Evolutionary conservation across 2,888 invertebrate genomes (phyloP).

Genomic region (Drosophila paucipuncta): DNA sequence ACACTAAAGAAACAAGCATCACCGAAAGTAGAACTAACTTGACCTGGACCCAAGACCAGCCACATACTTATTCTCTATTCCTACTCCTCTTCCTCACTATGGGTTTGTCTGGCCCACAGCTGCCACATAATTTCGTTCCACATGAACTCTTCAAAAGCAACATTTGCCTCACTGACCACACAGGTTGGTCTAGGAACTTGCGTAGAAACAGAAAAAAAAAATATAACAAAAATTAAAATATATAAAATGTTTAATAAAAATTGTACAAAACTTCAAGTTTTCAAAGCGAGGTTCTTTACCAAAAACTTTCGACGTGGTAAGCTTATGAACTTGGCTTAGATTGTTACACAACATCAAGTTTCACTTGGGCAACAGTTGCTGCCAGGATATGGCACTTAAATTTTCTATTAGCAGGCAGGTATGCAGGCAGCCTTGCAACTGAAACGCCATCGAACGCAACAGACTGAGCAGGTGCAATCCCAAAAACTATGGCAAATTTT

Average conservation of each 20-base stretch:
- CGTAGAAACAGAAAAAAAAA: not conserved
- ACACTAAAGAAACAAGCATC: constrained; percentile 30
- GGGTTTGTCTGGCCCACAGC: constrained; percentile 26
- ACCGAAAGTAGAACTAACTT: constrained; percentile 2
- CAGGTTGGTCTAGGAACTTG: constrained; percentile 50
- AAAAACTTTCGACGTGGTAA: constrained; percentile 61
- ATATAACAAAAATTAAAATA: not conserved
- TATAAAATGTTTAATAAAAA: constrained; percentile 14
- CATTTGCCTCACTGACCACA: constrained; percentile 76
- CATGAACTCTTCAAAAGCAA: constrained; percentile 65
- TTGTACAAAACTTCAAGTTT: constrained; percentile 51
- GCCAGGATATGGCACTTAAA: constrained; percentile 58
- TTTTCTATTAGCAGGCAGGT: constrained; percentile 69
- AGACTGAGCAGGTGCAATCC: constrained; percentile 38
- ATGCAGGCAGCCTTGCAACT: constrained; percentile 8
- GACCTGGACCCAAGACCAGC: not conserved
- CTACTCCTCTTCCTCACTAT: too few relatives aligned
- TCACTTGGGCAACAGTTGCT: constrained; percentile 66
- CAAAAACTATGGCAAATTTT: constrained; percentile 8
- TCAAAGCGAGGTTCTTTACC: constrained; percentile 17
- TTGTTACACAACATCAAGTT: constrained; percentile 66
- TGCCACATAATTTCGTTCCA: constrained; percentile 70
- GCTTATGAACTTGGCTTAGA: constrained; percentile 72
- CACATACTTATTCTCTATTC: not conserved
- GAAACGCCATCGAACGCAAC: constrained; percentile 4